Percentiles rank a stretch among this genome's conserved stretches.
Evolutionary conservation across 2,797 vertebrate species (phyloP).

Genomic region (Dipus sagitta): DNA sequence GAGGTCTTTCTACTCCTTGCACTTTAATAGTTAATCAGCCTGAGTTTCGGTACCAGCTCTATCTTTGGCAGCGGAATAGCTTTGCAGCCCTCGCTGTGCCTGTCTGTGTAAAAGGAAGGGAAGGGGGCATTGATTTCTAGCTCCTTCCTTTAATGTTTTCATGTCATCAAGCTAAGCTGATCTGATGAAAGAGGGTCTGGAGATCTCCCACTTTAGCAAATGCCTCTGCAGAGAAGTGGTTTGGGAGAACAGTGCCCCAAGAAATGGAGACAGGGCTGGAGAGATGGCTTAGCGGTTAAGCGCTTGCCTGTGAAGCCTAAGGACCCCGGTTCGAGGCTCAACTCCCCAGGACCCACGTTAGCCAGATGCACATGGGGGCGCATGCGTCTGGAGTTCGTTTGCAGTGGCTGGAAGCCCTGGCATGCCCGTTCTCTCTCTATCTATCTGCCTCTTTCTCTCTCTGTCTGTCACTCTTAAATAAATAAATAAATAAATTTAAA

Average conservation of each 20-base stretch:
- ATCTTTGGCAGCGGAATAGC: background rate
- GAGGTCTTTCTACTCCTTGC: background rate
- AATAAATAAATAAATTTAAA: too few relatives aligned
- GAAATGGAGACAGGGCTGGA: background rate
- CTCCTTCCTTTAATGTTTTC: background rate
- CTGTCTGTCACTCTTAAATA: too few relatives aligned
- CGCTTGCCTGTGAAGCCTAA: too few relatives aligned
- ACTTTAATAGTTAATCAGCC: background rate
- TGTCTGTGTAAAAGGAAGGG: slow-evolving; percentile 4
- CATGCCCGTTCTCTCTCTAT: too few relatives aligned
- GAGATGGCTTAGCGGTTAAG: too few relatives aligned
- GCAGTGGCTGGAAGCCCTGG: too few relatives aligned
- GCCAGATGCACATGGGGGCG: too few relatives aligned
- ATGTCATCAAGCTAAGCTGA: background rate
- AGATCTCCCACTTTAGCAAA: background rate
- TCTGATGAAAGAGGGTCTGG: too few relatives aligned
- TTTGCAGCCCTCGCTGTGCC: background rate
- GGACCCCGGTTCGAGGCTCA: too few relatives aligned
- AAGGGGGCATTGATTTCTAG: background rate
- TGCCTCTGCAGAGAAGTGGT: background rate
- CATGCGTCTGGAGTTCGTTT: too few relatives aligned
- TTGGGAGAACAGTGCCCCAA: background rate
- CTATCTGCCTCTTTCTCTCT: too few relatives aligned
- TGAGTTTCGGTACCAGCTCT: background rate
- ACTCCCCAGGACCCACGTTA: too few relatives aligned